Conservation (phyloP, 2,797 vertebrate genomes). For the Tapera naevia region DNA sequence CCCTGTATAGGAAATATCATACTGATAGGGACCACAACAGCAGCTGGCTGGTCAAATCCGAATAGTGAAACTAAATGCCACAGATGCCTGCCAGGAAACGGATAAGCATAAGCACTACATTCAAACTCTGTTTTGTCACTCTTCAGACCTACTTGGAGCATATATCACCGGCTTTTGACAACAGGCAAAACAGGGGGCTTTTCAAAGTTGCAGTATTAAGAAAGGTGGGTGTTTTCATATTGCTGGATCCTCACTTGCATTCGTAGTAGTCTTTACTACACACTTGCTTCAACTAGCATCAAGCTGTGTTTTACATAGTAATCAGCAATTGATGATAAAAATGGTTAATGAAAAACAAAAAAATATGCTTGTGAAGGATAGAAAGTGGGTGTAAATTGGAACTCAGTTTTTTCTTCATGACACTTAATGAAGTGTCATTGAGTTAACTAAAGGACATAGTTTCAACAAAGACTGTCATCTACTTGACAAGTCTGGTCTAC, state of each 20-base stretch:
- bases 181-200: neutral
- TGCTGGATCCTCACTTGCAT: neutral
- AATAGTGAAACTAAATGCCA: neutral
- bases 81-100: neutral
- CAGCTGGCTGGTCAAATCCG: neutral
- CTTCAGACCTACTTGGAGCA: neutral
- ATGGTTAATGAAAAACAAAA: neutral
- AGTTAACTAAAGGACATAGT: neutral
- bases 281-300: neutral
- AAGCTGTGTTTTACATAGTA: neutral
- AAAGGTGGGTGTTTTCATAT: neutral
- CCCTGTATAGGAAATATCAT: neutral
- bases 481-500: neutral
- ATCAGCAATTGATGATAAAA: neutral
- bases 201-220: neutral
- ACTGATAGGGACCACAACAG: neutral
- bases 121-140: neutral
- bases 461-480: neutral
- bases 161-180: neutral
- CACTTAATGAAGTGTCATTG: neutral
- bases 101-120: neutral
- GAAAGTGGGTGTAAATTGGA: neutral
- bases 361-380: neutral
- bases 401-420: neutral
- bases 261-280: neutral